Percentiles rank a stretch among this genome's conserved stretches.
Conservation (phyloP, 2,113 vertebrate genomes). For the Zapus hudsonius region DNA sequence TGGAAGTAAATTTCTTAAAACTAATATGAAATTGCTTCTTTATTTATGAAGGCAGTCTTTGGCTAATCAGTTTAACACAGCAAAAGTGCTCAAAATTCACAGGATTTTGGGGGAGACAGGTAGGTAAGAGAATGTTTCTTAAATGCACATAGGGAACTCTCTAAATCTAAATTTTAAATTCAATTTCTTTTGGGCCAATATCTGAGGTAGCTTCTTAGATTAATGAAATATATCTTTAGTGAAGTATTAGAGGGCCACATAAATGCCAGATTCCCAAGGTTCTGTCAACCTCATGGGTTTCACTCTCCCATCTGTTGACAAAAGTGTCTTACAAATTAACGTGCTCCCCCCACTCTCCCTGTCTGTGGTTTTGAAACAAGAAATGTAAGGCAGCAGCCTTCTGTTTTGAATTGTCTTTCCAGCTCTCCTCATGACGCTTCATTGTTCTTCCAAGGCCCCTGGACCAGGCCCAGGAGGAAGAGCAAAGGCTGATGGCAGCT, state of each 20-base stretch:
- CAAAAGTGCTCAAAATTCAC: slow-evolving; percentile 12
- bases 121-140: neutral
- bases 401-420: slow-evolving; percentile 73
- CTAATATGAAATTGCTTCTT: slow-evolving; percentile 17
- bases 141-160: slow-evolving; percentile 32
- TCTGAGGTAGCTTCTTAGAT: slow-evolving; percentile 39
- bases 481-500: slow-evolving; percentile 59
- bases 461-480: slow-evolving; percentile 61
- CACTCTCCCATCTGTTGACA: slow-evolving; percentile 39
- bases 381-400: slow-evolving; percentile 38
- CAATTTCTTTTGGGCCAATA: slow-evolving; percentile 40
- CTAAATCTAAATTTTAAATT: slow-evolving; percentile 42
- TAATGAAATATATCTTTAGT: slow-evolving; percentile 34
- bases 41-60: slow-evolving; percentile 45
- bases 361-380: slow-evolving; percentile 46
- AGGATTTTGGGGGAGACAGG: neutral
- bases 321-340: neutral
- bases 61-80: slow-evolving; percentile 31
- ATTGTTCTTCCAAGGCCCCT: slow-evolving; percentile 58
- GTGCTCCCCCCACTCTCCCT: neutral
- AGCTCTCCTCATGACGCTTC: slow-evolving; percentile 21
- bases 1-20: slow-evolving; percentile 27
- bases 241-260: slow-evolving; percentile 29
- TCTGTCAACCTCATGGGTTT: slow-evolving; percentile 30
- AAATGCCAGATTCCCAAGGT: neutral